Conservation (phyloP, 2,797 vertebrate species). For the Decapterus maruadsi region DNA sequence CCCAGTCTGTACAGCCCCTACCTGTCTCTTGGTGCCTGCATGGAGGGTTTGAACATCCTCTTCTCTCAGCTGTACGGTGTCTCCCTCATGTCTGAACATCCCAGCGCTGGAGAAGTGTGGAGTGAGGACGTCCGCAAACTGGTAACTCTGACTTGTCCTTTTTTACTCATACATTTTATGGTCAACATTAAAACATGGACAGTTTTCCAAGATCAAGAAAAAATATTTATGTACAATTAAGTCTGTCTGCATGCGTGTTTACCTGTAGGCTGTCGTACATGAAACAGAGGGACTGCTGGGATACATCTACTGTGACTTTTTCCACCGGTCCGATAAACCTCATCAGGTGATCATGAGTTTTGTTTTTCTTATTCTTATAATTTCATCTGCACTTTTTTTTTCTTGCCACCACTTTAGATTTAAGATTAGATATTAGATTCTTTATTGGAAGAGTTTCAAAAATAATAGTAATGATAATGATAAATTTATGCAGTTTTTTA, state of each 20-base stretch:
- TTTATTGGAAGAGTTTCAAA: neutral
- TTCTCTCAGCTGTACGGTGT: constrained; percentile 93
- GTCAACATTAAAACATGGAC: neutral
- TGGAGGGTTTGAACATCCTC: constrained; percentile 95
- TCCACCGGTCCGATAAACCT: constrained; percentile 93
- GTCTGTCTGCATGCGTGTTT: constrained; percentile 51
- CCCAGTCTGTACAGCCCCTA: constrained; percentile 95
- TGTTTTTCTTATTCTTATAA: neutral
- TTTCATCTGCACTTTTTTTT: neutral
- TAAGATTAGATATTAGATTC: neutral
- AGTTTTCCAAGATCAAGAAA: neutral
- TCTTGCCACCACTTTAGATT: neutral
- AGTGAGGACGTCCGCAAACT: constrained; percentile 94
- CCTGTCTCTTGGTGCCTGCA: constrained; percentile 95
- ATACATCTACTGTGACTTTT: constrained; percentile 99
- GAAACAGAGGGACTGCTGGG: constrained; percentile 95
- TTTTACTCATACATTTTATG: constrained; percentile 2
- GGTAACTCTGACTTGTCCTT: constrained; percentile 77
- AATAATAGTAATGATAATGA: neutral
- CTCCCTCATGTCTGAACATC: constrained; percentile 90
- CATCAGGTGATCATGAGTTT: constrained; percentile 88
- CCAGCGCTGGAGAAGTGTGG: constrained; percentile 94
- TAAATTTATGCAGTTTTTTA: neutral
- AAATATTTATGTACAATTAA: neutral
- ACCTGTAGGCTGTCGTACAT: constrained; percentile 93